Conservation (phyloP, 2,888 invertebrate species). For the Hydraecia micacea region DNA sequence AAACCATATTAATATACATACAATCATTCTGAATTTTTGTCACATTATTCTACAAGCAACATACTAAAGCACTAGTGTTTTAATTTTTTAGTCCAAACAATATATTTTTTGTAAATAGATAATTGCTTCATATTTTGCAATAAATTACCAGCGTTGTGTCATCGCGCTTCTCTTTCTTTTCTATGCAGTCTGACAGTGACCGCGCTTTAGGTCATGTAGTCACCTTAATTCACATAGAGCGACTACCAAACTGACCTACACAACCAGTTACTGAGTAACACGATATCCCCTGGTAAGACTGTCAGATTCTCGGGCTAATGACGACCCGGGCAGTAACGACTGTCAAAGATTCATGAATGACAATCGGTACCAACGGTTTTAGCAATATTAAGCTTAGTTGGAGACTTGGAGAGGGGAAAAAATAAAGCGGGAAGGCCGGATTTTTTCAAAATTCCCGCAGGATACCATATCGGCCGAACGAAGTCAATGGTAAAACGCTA, state of each 20-base stretch:
- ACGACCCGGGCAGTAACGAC: not conserved
- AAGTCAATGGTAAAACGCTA: not conserved
- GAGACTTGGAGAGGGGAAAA: not conserved
- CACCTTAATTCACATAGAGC: not conserved
- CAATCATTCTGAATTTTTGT: too few species aligned
- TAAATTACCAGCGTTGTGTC: too few species aligned
- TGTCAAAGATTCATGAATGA: not conserved
- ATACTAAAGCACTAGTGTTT: too few species aligned
- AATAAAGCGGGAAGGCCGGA: accelerated
- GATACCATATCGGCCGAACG: not conserved
- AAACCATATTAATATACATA: too few species aligned
- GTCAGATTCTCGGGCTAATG: not conserved
- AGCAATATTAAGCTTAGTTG: not conserved
- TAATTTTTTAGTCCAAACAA: too few species aligned
- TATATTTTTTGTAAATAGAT: too few species aligned
- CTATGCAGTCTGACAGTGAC: too few species aligned
- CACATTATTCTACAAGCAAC: too few species aligned
- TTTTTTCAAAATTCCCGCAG: not conserved
- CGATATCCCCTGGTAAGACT: not conserved
- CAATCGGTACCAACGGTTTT: too few species aligned
- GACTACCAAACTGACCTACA: not conserved
- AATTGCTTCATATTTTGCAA: too few species aligned
- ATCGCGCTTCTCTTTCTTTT: too few species aligned
- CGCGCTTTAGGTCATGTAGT: too few species aligned
- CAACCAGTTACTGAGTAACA: not conserved